A percentile compares a stretch with the other conserved stretches of the same genome.
phyloP scores from a whole-genome alignment of 2,797 vertebrate species.

The Enteromius anoplus region DNA sequence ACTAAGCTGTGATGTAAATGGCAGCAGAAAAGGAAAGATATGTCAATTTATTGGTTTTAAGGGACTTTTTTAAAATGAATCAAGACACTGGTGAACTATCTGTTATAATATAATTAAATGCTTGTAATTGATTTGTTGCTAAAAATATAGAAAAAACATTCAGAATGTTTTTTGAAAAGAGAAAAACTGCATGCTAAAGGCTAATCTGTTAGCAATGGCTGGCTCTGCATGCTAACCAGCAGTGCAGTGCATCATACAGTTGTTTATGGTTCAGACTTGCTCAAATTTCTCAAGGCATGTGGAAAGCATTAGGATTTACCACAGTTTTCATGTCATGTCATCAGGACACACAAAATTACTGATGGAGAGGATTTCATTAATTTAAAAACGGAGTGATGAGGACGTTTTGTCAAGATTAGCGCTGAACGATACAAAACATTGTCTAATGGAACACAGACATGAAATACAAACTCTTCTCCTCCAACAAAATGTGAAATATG shows the following conservation, averaged over 20 bases:
- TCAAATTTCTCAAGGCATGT: slow-evolving; percentile 55
- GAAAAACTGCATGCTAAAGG: neutral
- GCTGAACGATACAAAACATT: slow-evolving; percentile 13
- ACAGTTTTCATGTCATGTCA: slow-evolving; percentile 55
- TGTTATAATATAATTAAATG: neutral
- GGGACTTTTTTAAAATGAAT: neutral
- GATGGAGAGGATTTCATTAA: slow-evolving; percentile 11
- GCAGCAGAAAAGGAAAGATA: neutral
- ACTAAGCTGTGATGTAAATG: neutral
- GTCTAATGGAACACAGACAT: neutral
- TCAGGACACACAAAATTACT: slow-evolving; percentile 52
- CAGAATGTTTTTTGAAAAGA: neutral
- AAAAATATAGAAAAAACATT: neutral
- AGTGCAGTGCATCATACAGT: neutral
- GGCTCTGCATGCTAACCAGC: neutral
- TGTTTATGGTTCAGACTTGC: slow-evolving; percentile 41
- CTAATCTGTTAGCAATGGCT: neutral
- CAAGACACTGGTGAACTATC: neutral
- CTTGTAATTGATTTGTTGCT: neutral
- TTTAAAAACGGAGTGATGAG: slow-evolving; percentile 17
- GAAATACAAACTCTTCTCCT: neutral
- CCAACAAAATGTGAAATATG: slow-evolving; percentile 3
- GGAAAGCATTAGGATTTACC: slow-evolving; percentile 54
- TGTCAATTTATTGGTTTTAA: neutral
- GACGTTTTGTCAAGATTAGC: neutral